Conservation (phyloP, 2,888 invertebrate species). For the Lithophane socia region DNA sequence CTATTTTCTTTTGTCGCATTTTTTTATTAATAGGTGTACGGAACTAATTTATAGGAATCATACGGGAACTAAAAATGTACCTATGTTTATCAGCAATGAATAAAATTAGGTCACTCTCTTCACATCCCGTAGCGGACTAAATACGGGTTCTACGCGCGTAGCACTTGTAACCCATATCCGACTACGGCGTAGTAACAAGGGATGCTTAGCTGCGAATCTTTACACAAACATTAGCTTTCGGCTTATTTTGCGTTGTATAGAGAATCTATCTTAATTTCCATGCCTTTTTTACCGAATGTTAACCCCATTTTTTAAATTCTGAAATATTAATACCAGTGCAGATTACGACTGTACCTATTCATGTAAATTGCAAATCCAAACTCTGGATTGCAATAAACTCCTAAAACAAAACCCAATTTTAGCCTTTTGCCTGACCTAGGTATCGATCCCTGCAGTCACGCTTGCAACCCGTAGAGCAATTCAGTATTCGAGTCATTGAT, state of each 20-base stretch:
- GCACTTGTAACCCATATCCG: not conserved
- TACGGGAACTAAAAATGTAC: not conserved
- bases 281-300: not conserved
- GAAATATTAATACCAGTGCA: not conserved
- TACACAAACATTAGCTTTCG: not conserved
- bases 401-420: not conserved
- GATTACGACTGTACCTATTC: not conserved
- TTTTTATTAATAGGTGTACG: not conserved
- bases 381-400: not conserved
- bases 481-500: not conserved
- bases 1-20: not conserved
- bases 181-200: slow-evolving; percentile 41
- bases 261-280: not conserved
- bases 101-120: not conserved
- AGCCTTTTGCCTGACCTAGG: not conserved
- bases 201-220: not conserved
- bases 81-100: not conserved
- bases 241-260: not conserved
- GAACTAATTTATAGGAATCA: not conserved
- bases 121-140: not conserved
- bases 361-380: not conserved
- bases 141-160: slow-evolving; percentile 11
- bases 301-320: not conserved
- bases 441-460: not conserved
- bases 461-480: no score